These are phyloP conservation scores for Platyura marginata DNA, from an alignment of 1,140 invertebrate genomes.

Conservation along the genomic window DNA sequence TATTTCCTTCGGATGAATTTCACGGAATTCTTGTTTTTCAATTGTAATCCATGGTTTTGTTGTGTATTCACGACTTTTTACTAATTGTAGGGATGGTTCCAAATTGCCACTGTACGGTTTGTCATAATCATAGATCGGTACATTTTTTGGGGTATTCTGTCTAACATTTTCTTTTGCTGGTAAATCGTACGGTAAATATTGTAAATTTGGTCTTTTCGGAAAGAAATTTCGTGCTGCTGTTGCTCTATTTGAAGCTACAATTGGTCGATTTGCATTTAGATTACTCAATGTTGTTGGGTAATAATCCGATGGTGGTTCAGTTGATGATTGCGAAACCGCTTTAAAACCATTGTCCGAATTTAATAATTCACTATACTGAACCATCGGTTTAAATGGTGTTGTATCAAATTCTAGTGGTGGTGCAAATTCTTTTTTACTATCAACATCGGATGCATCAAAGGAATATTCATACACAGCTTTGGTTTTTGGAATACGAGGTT, in stretches of 20 bases:
- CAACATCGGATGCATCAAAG: conserved; percentile 30
- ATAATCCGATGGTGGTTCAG: background rate
- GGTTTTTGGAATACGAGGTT: conserved; percentile 18
- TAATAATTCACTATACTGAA: conserved; percentile 39
- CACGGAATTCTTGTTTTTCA: conserved; percentile 3
- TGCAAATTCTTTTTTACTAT: conserved; percentile 21
- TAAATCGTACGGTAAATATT: conserved; percentile 7
- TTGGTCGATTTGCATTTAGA: conserved; percentile 16
- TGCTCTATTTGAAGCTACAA: conserved; percentile 19
- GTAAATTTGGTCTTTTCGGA: conserved; percentile 24
- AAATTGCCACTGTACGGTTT: background rate
- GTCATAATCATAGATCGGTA: conserved; percentile 5
- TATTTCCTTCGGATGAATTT: background rate
- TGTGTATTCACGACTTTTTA: conserved; percentile 4
- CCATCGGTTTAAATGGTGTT: conserved; percentile 39
- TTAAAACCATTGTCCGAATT: conserved; percentile 32
- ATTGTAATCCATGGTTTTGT: conserved; percentile 7
- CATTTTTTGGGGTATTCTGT: background rate
- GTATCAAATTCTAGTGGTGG: conserved; percentile 31
- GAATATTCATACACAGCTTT: conserved; percentile 39
- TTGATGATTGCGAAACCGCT: conserved; percentile 22
- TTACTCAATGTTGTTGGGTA: conserved; percentile 2
- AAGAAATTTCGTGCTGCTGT: conserved; percentile 22
- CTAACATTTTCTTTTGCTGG: background rate
- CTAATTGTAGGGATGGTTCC: background rate